Percentiles rank a stretch among this genome's conserved stretches.
Conservation (phyloP, 2,888 invertebrate genomes). For the Auanema freiburgensis region DNA sequence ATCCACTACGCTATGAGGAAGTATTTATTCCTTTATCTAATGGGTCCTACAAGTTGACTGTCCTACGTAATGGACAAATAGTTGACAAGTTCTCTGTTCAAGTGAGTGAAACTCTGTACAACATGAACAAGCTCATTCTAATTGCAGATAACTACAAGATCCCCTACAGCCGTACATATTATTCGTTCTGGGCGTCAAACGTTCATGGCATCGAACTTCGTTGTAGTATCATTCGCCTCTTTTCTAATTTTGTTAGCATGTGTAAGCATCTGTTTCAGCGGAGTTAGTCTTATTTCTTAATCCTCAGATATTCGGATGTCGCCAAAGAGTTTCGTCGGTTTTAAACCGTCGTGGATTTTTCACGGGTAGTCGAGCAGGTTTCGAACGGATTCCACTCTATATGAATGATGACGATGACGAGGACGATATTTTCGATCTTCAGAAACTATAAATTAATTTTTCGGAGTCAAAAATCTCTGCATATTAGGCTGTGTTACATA, state of each 20-base stretch:
- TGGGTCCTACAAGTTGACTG: conserved; percentile 8
- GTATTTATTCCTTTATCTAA: conserved; percentile 7
- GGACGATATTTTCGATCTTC: conserved; percentile 45
- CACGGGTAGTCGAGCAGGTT: conserved; percentile 29
- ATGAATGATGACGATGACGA: conserved; percentile 48
- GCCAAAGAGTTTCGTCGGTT: conserved; percentile 32
- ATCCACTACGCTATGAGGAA: neutral
- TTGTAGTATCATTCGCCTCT: conserved; percentile 7
- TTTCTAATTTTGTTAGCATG: conserved; percentile 27
- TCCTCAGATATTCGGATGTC: conserved; percentile 29
- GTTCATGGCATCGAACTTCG: conserved; percentile 1
- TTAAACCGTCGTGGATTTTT: conserved; percentile 44
- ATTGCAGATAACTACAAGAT: too few relatives aligned
- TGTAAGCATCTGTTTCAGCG: conserved; percentile 12
- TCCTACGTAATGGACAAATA: neutral
- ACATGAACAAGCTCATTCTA: too few relatives aligned
- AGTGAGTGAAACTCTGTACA: neutral
- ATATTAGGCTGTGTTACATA: too few relatives aligned
- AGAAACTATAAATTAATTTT: conserved; percentile 32
- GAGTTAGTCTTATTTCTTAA: neutral
- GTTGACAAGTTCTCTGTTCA: neutral
- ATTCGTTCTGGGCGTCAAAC: neutral
- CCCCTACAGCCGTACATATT: too few relatives aligned
- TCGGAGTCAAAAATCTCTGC: neutral
- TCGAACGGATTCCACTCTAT: conserved; percentile 47